Evolutionary conservation across 2,888 invertebrate species (phyloP), one percentile per base, ranked within the genome.

Genomic region (Chloromyia formosa): DNA sequence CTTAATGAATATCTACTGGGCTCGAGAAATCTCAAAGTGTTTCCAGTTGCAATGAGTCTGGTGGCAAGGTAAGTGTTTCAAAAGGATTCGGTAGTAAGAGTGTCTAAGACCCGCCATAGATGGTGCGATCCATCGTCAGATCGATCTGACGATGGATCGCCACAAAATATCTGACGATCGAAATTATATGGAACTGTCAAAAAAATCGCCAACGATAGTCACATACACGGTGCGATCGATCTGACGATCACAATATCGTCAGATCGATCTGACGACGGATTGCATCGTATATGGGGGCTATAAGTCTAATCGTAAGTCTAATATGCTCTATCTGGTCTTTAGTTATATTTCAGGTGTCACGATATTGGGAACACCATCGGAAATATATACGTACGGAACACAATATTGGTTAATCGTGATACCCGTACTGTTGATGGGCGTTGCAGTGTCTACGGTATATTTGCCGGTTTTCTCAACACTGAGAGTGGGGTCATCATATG

Each of bases 331-430:
- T n/a, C n/a, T 49, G 14, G 1, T 35, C 79, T 83, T 73, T 83
- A 94, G 94, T 83, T 95, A 95, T 82, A 91, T 95, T 81, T 95
- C 95, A 14, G 95, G 95, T 71, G 93, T 95, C 68, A 95, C 95
- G 71, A 92, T 95, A 78, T 87, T 95, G 78, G 95, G 95, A 40
- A 94, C 94, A 3, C 94, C 95, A 7, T 91, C 94, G 0, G 95
- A 95, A 86, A 91, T 94, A 82, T 95, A 94, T 86, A 92, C 92
- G 84, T 94, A 91, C 81, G 95, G 95, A 35, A 91, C 93, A 0
- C 93, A 94, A 82, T 94, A 94, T 84, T 92, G 92, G 90, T 86
- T 93, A 79, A 91, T 94, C 76, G 86, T 92, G 45, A 83, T 94
- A 40, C 90, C 92, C 1, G 91, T 94, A 76, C 85, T 90, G 66